phyloP scores from a whole-genome alignment of 2,888 invertebrate genomes.

The Spisula solida region DNA sequence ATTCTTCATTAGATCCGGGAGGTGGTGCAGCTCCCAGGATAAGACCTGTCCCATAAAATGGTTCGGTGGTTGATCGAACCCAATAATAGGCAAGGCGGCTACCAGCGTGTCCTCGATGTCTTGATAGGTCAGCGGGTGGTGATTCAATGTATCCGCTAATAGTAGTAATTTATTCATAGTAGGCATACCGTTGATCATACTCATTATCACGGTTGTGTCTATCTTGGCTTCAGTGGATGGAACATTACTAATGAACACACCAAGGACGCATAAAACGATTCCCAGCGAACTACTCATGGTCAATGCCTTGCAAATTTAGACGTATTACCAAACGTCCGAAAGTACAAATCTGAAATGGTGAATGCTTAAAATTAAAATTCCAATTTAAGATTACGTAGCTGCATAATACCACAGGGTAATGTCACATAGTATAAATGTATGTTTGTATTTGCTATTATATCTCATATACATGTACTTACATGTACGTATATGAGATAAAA shows the following conservation, averaged over 20 bases:
- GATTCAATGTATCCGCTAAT: background rate
- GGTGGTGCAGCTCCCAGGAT: conserved; percentile 48
- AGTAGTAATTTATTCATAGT: conserved; percentile 29
- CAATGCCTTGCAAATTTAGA: no score
- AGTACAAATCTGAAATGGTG: background rate
- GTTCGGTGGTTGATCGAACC: conserved; percentile 46
- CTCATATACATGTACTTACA: background rate
- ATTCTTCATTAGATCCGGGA: conserved; percentile 42
- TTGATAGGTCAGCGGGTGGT: conserved; percentile 27
- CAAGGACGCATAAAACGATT: background rate
- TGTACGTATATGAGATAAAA: background rate
- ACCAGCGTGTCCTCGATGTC: conserved; percentile 43
- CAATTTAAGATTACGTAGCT: background rate
- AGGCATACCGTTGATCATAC: conserved; percentile 11
- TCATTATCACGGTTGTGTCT: background rate
- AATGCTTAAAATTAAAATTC: background rate
- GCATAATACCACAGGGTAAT: background rate
- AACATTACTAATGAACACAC: background rate
- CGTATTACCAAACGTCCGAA: background rate
- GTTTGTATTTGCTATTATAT: background rate
- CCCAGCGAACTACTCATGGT: background rate
- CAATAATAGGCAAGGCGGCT: conserved; percentile 47
- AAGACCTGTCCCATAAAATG: conserved; percentile 32
- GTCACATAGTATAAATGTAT: background rate
- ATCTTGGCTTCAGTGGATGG: background rate